Base-by-base conservation (phyloP, 2,797 vertebrate genomes). In the Dallia pectoralis region DNA sequence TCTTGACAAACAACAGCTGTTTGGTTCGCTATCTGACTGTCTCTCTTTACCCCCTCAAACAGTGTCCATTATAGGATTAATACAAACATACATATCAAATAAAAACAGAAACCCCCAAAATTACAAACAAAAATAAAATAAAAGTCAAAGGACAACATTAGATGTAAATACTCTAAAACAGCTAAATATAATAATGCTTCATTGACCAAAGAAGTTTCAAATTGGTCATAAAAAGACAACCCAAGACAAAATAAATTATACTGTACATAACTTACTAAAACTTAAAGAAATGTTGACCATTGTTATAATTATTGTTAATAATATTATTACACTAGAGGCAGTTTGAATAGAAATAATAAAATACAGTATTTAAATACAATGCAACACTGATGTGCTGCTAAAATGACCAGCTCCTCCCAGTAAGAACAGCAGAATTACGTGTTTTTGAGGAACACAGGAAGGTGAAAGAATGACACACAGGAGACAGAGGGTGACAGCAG, bases 201-300 rank as follows among this genome's bases (percentile, higher is more conserved):
- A 87, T 87, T 75, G 86, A 92, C 89, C 90, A 88, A 89, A 84
- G 82, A 89, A 87, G 85, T 87, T 87, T 91, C 87, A 88, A 86
- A 86, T 14, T 87, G 85, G 91, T 92, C 89, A 87, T 91, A 89
- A 89, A 84, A 87, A 90, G n/a, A n/a, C n/a, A n/a, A 90, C 32
- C 78, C 69, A 71, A 89, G 86, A 85, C 90, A 87, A 92, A 97
- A 98, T 98, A 98, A 99, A 98, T 98, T 98, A 99, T 96, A 96
- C 94, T 98, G 97, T 97, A 97, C 94, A 97, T 97, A 98, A 98
- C 93, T 97, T 98, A 98, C 96, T 96, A 96, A 67, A 93, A 96
- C 94, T 94, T 94, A 96, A 59, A 92, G 95, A 95, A 95, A 94
- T 90, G 95, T 93, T 95, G 96, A 97, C 93, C 93, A 92, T 94